Percentiles rank a stretch among this genome's conserved stretches.
Conservation (phyloP, 2,888 invertebrate species). For the Acronicta alni region DNA sequence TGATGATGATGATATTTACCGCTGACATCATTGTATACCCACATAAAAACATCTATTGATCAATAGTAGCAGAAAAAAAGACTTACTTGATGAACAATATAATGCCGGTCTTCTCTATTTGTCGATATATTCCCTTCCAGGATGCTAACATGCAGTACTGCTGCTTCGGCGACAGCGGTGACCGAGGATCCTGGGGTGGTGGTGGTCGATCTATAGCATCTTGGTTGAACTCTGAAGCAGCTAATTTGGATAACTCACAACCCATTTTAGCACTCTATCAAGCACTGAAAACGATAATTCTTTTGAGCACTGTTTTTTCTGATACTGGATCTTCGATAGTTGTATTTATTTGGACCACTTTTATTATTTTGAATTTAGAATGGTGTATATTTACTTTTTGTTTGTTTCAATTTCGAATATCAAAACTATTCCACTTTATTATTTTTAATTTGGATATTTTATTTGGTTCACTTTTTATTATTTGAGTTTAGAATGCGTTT, state of each 20-base stretch:
- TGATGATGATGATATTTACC: too few relatives aligned
- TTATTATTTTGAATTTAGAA: slow-evolving; percentile 7
- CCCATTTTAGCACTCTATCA: slow-evolving; percentile 87
- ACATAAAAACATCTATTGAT: too few relatives aligned
- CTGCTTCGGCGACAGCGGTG: slow-evolving; percentile 95
- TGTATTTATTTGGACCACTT: neutral
- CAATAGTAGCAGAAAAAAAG: neutral
- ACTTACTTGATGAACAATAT: slow-evolving; percentile 97
- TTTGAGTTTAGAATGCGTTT: neutral
- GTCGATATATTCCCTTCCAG: slow-evolving; percentile 96
- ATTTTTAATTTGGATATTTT: too few relatives aligned
- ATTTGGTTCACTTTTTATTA: neutral
- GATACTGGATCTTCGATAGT: neutral
- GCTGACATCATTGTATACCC: too few relatives aligned
- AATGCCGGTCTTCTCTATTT: slow-evolving; percentile 95
- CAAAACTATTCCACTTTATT: neutral
- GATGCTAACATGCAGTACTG: slow-evolving; percentile 96
- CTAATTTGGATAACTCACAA: slow-evolving; percentile 93
- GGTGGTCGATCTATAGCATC: slow-evolving; percentile 90
- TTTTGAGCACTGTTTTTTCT: neutral
- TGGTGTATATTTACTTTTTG: neutral
- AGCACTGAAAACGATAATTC: neutral
- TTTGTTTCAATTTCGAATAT: neutral
- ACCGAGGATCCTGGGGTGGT: slow-evolving; percentile 92
- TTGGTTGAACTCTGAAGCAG: slow-evolving; percentile 83